phyloP scores from a whole-genome alignment of 2,888 invertebrate species.

The Clostera curtula region DNA sequence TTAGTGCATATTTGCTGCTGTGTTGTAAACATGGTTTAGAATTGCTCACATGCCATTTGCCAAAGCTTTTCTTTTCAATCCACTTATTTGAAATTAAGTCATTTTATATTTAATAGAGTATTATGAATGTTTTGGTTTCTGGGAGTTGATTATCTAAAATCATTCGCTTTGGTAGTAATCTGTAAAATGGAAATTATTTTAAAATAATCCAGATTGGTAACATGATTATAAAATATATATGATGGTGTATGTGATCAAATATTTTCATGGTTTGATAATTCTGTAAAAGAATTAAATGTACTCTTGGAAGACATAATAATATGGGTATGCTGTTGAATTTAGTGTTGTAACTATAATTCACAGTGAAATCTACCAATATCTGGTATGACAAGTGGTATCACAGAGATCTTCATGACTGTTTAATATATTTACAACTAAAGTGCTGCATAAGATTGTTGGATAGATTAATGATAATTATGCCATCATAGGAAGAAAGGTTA shows the following conservation, averaged over 20 bases:
- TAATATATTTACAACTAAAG: no score
- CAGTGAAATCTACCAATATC: neutral
- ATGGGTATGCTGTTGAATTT: conserved; percentile 17
- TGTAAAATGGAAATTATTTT: conserved; percentile 7
- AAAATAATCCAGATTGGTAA: conserved; percentile 12
- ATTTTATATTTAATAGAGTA: neutral
- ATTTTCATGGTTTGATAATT: conserved; percentile 14
- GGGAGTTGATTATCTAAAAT: neutral
- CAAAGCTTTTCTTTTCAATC: neutral
- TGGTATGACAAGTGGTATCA: no score
- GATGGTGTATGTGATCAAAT: conserved; percentile 16
- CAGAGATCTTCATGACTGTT: no score
- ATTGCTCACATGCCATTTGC: conserved; percentile 1
- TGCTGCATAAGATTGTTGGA: no score
- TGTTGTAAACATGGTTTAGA: no score
- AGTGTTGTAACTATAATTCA: conserved; percentile 5
- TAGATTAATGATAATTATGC: no score
- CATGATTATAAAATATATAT: conserved; percentile 8
- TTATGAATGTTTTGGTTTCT: neutral
- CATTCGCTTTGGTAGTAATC: neutral
- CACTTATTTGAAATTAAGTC: no score
- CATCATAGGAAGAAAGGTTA: no score
- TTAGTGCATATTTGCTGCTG: no score
- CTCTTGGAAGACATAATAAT: conserved; percentile 20
- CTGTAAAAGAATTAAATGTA: conserved; percentile 26